phyloP scores from a whole-genome alignment of 2,113 vertebrate species.

The Cyanoramphus novaezelandiae region DNA sequence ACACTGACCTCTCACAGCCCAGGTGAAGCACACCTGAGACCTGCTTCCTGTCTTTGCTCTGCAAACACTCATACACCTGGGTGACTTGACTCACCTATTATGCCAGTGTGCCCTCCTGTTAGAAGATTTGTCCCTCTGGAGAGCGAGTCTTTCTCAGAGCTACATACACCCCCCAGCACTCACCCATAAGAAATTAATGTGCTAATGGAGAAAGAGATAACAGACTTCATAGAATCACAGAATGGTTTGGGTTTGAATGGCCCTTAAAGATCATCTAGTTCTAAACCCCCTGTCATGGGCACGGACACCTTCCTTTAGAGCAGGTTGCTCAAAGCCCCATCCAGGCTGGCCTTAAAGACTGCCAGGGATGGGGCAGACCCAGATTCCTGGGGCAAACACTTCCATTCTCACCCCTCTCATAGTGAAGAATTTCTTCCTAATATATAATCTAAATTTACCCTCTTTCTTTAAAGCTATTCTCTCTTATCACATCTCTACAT shows the following conservation, averaged over 20 bases:
- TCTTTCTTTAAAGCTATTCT: neutral
- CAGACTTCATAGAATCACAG: neutral
- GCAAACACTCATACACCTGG: neutral
- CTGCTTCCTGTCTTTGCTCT: neutral
- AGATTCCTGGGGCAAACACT: neutral
- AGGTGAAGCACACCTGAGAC: neutral
- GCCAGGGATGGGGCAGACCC: neutral
- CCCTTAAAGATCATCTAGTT: neutral
- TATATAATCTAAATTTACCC: neutral
- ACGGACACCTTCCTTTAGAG: neutral
- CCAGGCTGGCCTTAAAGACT: neutral
- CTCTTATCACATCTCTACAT: neutral
- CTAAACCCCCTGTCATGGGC: neutral
- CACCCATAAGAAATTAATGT: neutral
- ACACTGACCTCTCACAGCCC: neutral
- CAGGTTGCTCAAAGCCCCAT: neutral
- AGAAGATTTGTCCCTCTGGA: neutral
- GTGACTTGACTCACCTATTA: fast-evolving
- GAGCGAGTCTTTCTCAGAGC: neutral
- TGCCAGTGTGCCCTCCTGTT: neutral
- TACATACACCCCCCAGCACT: fast-evolving
- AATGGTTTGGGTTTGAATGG: neutral
- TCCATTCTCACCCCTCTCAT: neutral
- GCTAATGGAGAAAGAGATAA: neutral
- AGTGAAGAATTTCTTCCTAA: neutral